phyloP scores from a whole-genome alignment of 2,797 vertebrate genomes.

The Galagoides demidoff region DNA sequence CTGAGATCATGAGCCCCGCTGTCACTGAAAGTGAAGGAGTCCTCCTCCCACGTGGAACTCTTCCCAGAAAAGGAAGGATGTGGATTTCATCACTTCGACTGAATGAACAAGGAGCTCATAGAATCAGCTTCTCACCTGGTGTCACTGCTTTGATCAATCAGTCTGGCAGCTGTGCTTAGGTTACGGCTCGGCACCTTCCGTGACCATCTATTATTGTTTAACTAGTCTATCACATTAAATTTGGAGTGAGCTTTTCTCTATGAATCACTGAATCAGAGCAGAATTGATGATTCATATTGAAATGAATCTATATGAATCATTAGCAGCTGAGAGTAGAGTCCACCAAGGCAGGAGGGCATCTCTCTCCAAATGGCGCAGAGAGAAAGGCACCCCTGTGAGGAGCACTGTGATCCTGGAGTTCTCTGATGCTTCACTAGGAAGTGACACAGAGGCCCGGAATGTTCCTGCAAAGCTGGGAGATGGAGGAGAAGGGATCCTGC shows the following conservation, averaged over 20 bases:
- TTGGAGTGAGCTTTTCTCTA: slow-evolving; percentile 55
- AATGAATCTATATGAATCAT: background rate
- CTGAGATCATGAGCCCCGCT: too few species aligned
- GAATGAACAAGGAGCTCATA: background rate
- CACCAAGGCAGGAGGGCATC: background rate
- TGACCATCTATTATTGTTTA: slow-evolving; percentile 65
- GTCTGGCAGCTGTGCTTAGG: slow-evolving; percentile 23
- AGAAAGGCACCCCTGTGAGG: background rate
- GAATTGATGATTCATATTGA: background rate
- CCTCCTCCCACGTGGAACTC: background rate
- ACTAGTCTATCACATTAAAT: slow-evolving; percentile 53
- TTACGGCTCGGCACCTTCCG: background rate
- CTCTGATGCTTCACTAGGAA: background rate
- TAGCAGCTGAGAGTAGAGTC: background rate
- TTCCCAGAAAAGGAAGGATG: too few species aligned
- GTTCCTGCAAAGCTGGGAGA: background rate
- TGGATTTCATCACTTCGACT: background rate
- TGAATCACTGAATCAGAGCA: background rate
- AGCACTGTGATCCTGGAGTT: background rate
- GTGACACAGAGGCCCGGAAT: background rate
- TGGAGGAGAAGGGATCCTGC: too few species aligned
- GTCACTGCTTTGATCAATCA: slow-evolving; percentile 67
- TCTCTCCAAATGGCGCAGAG: background rate
- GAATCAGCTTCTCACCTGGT: slow-evolving; percentile 37
- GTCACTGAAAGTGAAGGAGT: background rate